These are phyloP conservation scores for Epinephelus cyanopodus DNA, from an alignment of 2,113 vertebrate genomes.

Conservation along the genomic window DNA sequence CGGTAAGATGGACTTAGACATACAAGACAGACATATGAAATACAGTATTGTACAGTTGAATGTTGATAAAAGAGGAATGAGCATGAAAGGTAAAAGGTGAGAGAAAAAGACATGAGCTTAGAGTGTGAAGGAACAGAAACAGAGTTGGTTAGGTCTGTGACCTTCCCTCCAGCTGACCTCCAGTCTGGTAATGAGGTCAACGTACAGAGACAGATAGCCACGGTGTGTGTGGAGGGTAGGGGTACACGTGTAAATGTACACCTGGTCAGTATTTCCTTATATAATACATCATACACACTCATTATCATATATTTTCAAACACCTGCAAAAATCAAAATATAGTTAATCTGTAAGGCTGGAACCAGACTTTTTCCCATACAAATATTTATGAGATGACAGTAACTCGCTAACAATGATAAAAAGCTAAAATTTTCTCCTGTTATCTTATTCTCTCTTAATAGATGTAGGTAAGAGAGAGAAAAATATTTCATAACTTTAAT, in stretches of 20 bases:
- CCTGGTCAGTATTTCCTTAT: slow-evolving; percentile 10
- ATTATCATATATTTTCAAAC: too few relatives aligned
- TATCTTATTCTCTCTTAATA: background rate
- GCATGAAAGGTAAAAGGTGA: slow-evolving; percentile 72
- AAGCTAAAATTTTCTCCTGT: background rate
- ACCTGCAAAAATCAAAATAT: background rate
- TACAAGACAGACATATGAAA: slow-evolving; percentile 69
- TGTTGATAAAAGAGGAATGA: slow-evolving; percentile 73
- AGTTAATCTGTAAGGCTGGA: background rate
- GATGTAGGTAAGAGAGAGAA: background rate
- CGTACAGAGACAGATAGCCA: slow-evolving; percentile 56
- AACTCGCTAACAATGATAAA: background rate
- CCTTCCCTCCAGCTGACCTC: slow-evolving; percentile 57
- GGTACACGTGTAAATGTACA: slow-evolving; percentile 13
- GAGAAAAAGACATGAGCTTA: slow-evolving; percentile 56
- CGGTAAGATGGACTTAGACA: slow-evolving; percentile 70
- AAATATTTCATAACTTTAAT: background rate
- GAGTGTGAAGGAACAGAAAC: slow-evolving; percentile 44
- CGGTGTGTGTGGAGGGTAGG: slow-evolving; percentile 9
- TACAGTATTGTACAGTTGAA: slow-evolving; percentile 51
- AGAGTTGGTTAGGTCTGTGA: slow-evolving; percentile 66
- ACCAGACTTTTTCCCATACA: background rate
- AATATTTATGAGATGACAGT: background rate
- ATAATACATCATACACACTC: background rate
- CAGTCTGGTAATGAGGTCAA: slow-evolving; percentile 69